Conservation (phyloP, 2,113 vertebrate genomes). For the Lepidothrix coronata region DNA sequence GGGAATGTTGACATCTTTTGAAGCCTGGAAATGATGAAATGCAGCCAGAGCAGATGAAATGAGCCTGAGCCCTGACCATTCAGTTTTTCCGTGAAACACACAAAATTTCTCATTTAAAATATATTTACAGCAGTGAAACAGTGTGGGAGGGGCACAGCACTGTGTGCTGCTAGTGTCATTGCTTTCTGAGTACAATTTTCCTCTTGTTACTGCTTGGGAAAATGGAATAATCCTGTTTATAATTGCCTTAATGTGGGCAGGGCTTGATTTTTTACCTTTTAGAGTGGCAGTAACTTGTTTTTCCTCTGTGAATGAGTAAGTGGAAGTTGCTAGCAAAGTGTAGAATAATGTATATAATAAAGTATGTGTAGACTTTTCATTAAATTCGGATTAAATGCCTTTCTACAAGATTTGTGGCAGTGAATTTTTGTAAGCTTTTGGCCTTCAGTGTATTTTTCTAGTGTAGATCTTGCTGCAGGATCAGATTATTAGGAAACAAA, state of each 20-base stretch:
- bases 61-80: not conserved
- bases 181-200: not conserved
- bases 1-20: not conserved
- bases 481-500: not conserved
- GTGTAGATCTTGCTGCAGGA: not conserved
- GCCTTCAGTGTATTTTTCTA: not conserved
- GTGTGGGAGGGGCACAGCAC: not conserved
- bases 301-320: not conserved
- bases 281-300: not conserved
- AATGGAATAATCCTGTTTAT: not conserved
- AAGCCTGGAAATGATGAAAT: not conserved
- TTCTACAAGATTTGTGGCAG: rapidly evolving
- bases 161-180: rapidly evolving
- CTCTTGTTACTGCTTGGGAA: not conserved
- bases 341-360: not conserved
- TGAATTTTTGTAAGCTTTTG: not conserved
- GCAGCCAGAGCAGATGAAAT: not conserved
- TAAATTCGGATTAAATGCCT: not conserved
- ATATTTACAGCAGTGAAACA: not conserved
- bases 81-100: rapidly evolving
- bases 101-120: not conserved
- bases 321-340: not conserved
- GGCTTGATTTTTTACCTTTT: not conserved
- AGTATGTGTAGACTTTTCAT: not conserved
- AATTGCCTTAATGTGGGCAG: not conserved